Conservation (phyloP, 1,140 invertebrate species). For the Homarus americanus region DNA sequence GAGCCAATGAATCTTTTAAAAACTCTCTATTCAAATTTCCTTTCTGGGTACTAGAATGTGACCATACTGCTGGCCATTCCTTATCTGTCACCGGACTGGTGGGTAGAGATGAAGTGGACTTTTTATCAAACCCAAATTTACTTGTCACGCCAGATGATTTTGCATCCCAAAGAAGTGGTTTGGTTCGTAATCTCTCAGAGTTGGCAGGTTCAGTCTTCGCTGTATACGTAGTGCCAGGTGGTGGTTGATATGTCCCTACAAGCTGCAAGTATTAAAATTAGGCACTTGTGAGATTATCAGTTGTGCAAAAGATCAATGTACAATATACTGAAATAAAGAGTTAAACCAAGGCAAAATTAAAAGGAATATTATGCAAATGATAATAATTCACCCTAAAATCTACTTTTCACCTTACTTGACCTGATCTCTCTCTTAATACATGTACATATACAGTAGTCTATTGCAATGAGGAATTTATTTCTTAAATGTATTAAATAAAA, state of each 20-base stretch:
- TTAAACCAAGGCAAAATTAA: no score
- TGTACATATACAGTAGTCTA: no score
- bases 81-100: constrained; percentile 23
- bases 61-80: neutral
- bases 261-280: neutral
- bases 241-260: neutral
- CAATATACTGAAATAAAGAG: no score
- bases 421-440: no score
- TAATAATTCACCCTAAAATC: no score
- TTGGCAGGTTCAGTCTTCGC: neutral
- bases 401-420: no score
- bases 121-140: neutral
- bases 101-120: neutral
- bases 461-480: no score
- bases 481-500: no score
- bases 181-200: neutral
- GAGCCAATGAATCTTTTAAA: neutral
- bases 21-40: neutral
- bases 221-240: neutral
- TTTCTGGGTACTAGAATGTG: neutral
- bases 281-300: neutral
- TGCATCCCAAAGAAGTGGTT: neutral
- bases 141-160: neutral
- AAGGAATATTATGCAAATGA: no score
- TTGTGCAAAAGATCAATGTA: no score